These are phyloP conservation scores for Blastobasis adustella DNA, from an alignment of 2,888 invertebrate genomes.

Conservation along the genomic window DNA sequence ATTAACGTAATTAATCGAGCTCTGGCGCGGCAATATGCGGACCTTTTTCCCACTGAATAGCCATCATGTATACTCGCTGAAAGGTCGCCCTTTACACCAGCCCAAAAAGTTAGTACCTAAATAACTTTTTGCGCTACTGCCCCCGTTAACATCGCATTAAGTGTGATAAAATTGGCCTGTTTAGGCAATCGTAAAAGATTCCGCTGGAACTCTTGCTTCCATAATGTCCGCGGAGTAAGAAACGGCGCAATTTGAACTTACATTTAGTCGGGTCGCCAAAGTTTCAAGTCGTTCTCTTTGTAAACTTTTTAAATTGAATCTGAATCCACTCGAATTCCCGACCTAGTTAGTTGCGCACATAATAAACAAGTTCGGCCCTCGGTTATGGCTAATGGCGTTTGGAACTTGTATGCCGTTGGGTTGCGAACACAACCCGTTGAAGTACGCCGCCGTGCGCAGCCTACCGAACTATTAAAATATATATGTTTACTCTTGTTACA, in stretches of 20 bases:
- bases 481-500: too few species aligned
- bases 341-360: conserved; percentile 35
- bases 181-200: conserved; percentile 18
- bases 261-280: conserved; percentile 16
- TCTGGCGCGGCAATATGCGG: not conserved
- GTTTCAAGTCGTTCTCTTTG: conserved; percentile 26
- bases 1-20: conserved; percentile 5
- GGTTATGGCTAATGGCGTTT: conserved; percentile 6
- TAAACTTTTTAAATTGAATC: conserved; percentile 58
- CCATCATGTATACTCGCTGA: not conserved
- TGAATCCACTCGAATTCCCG: conserved; percentile 28
- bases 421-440: too few species aligned
- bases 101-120: not conserved
- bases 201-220: conserved; percentile 18
- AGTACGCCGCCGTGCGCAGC: too few species aligned
- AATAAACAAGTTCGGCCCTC: conserved; percentile 30
- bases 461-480: too few species aligned
- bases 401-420: conserved; percentile 3
- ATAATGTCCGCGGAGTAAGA: conserved; percentile 16
- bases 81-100: not conserved
- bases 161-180: conserved; percentile 6
- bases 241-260: conserved; percentile 3
- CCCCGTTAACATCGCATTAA: conserved; percentile 2
- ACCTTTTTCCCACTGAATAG: conserved; percentile 2
- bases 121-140: not conserved